Conservation (phyloP, 2,888 invertebrate genomes). For the Cybosia mesomella region DNA sequence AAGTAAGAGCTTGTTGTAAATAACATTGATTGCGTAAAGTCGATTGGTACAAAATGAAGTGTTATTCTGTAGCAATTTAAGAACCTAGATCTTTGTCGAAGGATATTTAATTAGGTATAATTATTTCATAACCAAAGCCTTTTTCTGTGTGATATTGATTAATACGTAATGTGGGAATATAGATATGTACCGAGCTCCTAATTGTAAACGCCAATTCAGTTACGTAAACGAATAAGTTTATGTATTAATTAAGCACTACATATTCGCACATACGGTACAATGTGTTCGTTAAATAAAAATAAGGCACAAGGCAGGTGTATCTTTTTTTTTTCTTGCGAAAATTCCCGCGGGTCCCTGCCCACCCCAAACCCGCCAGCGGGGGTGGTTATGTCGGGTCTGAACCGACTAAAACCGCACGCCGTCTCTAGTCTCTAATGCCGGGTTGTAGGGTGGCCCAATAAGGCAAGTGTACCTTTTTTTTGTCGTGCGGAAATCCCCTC, state of each 20-base stretch:
- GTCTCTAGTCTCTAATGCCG: no score
- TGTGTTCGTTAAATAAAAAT: not conserved
- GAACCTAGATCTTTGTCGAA: not conserved
- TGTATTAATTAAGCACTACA: not conserved
- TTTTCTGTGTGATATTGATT: not conserved
- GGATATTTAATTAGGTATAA: not conserved
- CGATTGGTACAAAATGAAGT: not conserved
- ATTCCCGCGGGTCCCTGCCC: no score
- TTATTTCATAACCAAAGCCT: not conserved
- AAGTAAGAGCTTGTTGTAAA: not conserved
- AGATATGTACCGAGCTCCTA: not conserved
- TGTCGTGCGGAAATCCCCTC: no score
- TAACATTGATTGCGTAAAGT: not conserved
- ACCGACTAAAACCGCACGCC: no score
- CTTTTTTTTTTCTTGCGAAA: no score
- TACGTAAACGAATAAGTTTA: not conserved
- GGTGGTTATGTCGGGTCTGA: no score
- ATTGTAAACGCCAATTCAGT: not conserved
- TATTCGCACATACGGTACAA: not conserved
- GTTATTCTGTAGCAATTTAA: not conserved
- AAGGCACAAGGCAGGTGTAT: not conserved
- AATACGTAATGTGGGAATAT: not conserved
- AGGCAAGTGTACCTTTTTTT: no score
- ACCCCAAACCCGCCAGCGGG: no score
- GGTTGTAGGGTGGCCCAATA: no score